Conservation (phyloP, 2,113 vertebrate species). For the Osmerus mordax region DNA sequence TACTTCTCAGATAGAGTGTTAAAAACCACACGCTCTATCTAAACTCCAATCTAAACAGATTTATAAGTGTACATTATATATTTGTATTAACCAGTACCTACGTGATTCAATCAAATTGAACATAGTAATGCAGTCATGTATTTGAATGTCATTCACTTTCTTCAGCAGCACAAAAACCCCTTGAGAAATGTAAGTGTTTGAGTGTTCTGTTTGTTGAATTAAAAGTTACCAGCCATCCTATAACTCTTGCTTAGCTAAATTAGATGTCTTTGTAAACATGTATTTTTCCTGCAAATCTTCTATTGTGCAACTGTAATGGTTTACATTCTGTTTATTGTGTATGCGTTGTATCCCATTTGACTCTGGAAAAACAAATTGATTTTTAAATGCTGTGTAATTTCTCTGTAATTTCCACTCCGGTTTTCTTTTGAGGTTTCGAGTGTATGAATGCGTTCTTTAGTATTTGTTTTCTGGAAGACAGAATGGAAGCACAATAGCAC, state of each 20-base stretch:
- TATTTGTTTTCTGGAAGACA: slow-evolving; percentile 1
- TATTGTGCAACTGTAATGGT: slow-evolving; percentile 42
- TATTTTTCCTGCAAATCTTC: slow-evolving; percentile 34
- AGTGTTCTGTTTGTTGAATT: slow-evolving; percentile 24
- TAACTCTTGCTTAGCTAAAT: slow-evolving; percentile 22
- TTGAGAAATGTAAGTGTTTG: no score
- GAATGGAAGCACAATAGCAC: neutral
- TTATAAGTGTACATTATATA: slow-evolving; percentile 15
- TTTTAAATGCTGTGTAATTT: slow-evolving; percentile 52
- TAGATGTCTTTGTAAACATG: slow-evolving; percentile 34
- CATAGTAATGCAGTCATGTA: neutral
- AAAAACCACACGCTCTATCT: no score
- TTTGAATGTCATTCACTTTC: no score
- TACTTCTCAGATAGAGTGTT: no score
- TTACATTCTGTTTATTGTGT: slow-evolving; percentile 34
- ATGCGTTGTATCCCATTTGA: slow-evolving; percentile 37
- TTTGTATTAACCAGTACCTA: slow-evolving; percentile 27
- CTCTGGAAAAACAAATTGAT: slow-evolving; percentile 50
- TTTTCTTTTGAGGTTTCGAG: no score
- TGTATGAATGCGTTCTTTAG: slow-evolving; percentile 1
- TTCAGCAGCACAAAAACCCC: no score
- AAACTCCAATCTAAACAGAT: neutral
- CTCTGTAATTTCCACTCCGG: slow-evolving; percentile 43
- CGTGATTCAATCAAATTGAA: slow-evolving; percentile 14
- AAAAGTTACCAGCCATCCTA: neutral